phyloP scores from a whole-genome alignment of 2,888 invertebrate genomes.

The Rhyacophila evoluta region DNA sequence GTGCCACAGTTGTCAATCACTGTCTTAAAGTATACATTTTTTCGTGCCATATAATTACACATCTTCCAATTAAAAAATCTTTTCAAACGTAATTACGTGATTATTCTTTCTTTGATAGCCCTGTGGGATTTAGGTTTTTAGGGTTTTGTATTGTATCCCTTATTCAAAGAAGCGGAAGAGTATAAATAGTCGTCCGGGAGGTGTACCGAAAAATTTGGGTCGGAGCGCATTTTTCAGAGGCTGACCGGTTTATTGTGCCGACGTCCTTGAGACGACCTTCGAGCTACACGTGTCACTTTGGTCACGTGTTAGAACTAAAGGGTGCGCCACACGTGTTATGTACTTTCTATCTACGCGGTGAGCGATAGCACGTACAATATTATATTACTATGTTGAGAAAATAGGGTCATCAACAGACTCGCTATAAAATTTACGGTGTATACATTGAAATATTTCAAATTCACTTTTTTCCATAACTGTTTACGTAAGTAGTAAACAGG shows the following conservation, averaged over 20 bases:
- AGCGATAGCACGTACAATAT: not conserved
- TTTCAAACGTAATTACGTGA: not conserved
- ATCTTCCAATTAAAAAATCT: too few relatives aligned
- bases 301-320: constrained; percentile 3
- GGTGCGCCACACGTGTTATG: constrained; percentile 7
- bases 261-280: constrained; percentile 24
- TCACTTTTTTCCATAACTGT: too few relatives aligned
- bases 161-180: not conserved
- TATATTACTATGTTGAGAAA: not conserved
- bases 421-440: too few relatives aligned
- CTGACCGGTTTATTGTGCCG: constrained; percentile 14
- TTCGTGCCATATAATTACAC: too few relatives aligned
- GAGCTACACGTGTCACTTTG: constrained; percentile 1
- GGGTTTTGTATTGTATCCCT: not conserved
- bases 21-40: too few relatives aligned
- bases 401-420: not conserved
- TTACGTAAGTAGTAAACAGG: too few relatives aligned
- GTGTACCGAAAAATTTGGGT: not conserved
- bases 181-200: not conserved
- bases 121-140: not conserved
- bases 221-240: not conserved
- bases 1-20: too few relatives aligned
- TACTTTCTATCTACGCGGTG: not conserved
- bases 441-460: too few relatives aligned
- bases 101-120: not conserved